Percentiles rank a stretch among this genome's conserved stretches.
Conservation (phyloP, 2,113 vertebrate species). For the Calyptommatus sinebrachiatus region DNA sequence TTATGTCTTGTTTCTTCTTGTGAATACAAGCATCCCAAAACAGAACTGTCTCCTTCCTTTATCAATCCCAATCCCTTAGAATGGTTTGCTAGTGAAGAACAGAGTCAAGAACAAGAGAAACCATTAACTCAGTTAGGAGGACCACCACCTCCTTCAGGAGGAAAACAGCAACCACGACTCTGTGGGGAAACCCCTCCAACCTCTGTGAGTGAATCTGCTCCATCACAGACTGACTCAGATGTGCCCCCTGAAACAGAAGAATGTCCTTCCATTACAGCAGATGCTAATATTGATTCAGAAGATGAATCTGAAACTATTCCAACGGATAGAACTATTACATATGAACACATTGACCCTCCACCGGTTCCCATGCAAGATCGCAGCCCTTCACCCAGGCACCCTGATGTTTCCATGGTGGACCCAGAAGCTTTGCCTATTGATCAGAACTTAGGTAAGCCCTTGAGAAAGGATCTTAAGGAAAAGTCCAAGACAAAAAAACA, state of each 20-base stretch:
- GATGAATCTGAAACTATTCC: conserved; percentile 97
- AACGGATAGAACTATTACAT: conserved; percentile 90
- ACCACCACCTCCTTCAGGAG: conserved; percentile 84
- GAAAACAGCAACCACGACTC: conserved; percentile 82
- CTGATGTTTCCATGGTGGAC: conserved; percentile 94
- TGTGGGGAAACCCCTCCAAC: conserved; percentile 95
- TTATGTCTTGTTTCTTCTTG: conserved; percentile 91
- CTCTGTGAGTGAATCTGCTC: conserved; percentile 89
- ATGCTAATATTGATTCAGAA: conserved; percentile 96
- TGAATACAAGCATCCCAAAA: conserved; percentile 94
- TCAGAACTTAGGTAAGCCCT: conserved; percentile 83
- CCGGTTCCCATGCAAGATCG: conserved; percentile 83
- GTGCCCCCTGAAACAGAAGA: conserved; percentile 94
- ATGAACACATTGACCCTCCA: conserved; percentile 88
- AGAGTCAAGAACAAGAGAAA: conserved; percentile 78
- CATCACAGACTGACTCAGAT: conserved; percentile 91
- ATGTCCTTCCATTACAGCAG: conserved; percentile 94
- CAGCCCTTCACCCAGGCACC: conserved; percentile 86
- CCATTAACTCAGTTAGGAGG: conserved; percentile 79
- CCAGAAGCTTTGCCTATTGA: conserved; percentile 87
- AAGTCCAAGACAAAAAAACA: conserved; percentile 91
- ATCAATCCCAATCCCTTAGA: conserved; percentile 95
- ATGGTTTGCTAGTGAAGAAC: conserved; percentile 89
- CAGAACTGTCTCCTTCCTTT: conserved; percentile 94
- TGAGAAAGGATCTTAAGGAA: conserved; percentile 87